phyloP scores from a whole-genome alignment of 2,797 vertebrate species.

The Sebastes ruberrimus region DNA sequence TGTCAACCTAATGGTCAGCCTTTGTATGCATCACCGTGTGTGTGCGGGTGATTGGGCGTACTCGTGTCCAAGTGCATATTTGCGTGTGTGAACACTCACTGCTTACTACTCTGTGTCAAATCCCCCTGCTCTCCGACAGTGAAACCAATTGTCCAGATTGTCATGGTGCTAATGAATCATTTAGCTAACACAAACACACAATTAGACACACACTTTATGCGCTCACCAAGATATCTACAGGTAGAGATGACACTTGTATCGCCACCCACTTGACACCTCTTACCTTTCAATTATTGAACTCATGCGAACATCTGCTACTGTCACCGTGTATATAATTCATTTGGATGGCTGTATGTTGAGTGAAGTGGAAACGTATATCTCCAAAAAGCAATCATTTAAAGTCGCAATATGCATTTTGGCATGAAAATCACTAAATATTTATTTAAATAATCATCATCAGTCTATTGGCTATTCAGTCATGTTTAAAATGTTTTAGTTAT shows the following conservation, averaged over 20 bases:
- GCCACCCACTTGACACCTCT: slow-evolving; percentile 30
- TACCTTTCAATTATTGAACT: slow-evolving; percentile 31
- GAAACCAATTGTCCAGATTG: slow-evolving; percentile 33
- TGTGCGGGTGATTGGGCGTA: not conserved
- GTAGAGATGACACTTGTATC: slow-evolving; percentile 7
- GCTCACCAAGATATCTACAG: slow-evolving; percentile 27
- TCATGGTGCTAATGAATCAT: slow-evolving; percentile 52
- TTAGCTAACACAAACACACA: slow-evolving; percentile 12
- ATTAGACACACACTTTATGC: not conserved
- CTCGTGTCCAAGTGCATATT: not conserved
- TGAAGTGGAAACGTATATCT: not conserved
- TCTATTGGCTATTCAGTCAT: not conserved
- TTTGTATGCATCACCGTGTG: not conserved
- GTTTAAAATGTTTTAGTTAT: not conserved
- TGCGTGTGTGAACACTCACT: not conserved
- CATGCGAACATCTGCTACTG: slow-evolving; percentile 30
- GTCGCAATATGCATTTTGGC: not conserved
- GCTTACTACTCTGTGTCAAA: slow-evolving; percentile 16
- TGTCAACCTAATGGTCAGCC: not conserved
- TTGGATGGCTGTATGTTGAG: not conserved
- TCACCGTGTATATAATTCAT: not conserved
- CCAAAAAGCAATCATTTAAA: not conserved
- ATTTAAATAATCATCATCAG: not conserved
- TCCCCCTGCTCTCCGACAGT: slow-evolving; percentile 20
- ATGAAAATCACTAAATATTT: not conserved